Evolutionary conservation across 2,888 invertebrate species (phyloP).

Genomic region (Catocala fraxini): DNA sequence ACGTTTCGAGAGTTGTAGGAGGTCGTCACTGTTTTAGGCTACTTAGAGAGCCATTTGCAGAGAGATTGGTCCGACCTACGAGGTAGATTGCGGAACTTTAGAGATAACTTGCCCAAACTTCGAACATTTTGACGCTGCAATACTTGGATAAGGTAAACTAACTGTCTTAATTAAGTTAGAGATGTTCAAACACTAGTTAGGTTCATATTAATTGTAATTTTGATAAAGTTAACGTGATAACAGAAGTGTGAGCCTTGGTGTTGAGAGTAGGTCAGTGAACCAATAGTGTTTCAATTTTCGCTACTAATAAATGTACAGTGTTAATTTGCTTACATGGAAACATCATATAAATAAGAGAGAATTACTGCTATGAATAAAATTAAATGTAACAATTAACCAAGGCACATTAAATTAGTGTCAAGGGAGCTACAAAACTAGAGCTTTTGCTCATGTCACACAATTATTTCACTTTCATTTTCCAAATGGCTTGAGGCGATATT

Average conservation of each 20-base stretch:
- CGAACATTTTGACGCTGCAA: slow-evolving; percentile 83
- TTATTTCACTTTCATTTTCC: slow-evolving; percentile 59
- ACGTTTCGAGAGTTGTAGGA: slow-evolving; percentile 66
- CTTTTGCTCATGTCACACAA: slow-evolving; percentile 50
- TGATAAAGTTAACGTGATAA: slow-evolving; percentile 55
- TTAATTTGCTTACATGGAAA: slow-evolving; percentile 26
- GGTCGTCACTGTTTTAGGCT: slow-evolving; percentile 74
- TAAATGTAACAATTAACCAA: slow-evolving; percentile 25
- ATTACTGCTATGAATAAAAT: slow-evolving; percentile 36
- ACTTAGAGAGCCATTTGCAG: slow-evolving; percentile 83
- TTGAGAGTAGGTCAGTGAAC: slow-evolving; percentile 12
- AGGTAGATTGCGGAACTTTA: slow-evolving; percentile 84
- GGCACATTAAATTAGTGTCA: slow-evolving; percentile 30
- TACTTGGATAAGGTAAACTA: slow-evolving; percentile 84
- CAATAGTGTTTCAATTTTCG: slow-evolving; percentile 26
- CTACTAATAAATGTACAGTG: slow-evolving; percentile 31
- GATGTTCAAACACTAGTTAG: slow-evolving; percentile 68
- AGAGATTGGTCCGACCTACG: slow-evolving; percentile 81
- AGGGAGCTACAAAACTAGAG: slow-evolving; percentile 48
- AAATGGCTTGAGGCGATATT: slow-evolving; percentile 58
- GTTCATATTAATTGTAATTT: slow-evolving; percentile 62
- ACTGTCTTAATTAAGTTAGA: slow-evolving; percentile 82
- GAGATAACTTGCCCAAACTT: slow-evolving; percentile 84
- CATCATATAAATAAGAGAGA: slow-evolving; percentile 11
- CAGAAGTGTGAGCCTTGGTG: slow-evolving; percentile 24